Evolutionary conservation across 2,888 invertebrate genomes (phyloP).

Genomic region (Alsophila aescularia): DNA sequence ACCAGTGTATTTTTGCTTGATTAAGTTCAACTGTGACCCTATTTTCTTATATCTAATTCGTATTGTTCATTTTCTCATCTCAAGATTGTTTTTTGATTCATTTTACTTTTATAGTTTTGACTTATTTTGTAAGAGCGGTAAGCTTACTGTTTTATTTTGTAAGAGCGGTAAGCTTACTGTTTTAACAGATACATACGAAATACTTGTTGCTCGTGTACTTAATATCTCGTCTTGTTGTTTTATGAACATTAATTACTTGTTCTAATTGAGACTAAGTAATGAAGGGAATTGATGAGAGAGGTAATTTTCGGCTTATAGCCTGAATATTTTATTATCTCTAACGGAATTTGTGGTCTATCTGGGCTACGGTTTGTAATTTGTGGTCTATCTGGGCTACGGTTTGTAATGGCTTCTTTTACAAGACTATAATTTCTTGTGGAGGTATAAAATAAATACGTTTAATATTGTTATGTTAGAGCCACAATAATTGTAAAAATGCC

Average conservation of each 20-base stretch:
- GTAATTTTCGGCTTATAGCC: background rate
- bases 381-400: background rate
- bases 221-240: background rate
- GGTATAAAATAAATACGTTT: too few relatives aligned
- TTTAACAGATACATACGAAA: conserved; percentile 1
- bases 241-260: background rate
- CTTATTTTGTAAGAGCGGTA: background rate
- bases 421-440: too few relatives aligned
- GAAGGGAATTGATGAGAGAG: background rate
- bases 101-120: background rate
- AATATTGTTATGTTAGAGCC: too few relatives aligned
- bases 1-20: background rate
- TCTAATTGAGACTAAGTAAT: background rate
- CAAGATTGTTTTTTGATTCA: background rate
- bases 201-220: conserved; percentile 18
- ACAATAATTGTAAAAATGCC: too few relatives aligned
- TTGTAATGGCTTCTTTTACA: too few relatives aligned
- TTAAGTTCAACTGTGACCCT: conserved; percentile 1
- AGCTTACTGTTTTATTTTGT: background rate
- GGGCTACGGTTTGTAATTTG: background rate
- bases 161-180: background rate
- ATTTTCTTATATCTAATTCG: conserved; percentile 7
- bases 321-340: background rate
- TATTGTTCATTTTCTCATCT: conserved; percentile 5
- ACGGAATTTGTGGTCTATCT: background rate